Evolutionary conservation across 2,888 invertebrate genomes (phyloP), one percentile per base, ranked within the genome.

Genomic region (Anaspis maculata): DNA sequence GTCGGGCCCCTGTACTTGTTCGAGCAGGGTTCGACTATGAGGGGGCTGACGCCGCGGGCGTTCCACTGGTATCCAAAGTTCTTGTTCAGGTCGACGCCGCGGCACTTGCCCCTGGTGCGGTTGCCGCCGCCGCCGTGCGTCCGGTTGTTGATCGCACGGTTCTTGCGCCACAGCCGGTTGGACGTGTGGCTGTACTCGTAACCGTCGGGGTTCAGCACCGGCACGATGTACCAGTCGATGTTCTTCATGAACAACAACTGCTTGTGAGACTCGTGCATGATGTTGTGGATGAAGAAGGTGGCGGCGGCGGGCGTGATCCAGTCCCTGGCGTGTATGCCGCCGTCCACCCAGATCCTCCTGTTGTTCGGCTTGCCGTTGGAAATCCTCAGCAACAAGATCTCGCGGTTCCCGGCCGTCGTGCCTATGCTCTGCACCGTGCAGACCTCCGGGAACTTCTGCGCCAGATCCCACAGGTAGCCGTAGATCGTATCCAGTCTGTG

Each of bases 271-370:
- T 77, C 79, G 46, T 79, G 76, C 2, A 77, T 76, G 28, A 88
- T 62, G 37, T 77, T 71, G 54, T 86, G 75, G 11, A 86, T 77
- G 22, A 87, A 69, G 59, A 76, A 88, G 0, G 86, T 82, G 2
- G 83, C 84, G 0, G 80, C 74, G 0, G 88, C 83, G 0, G 83
- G 79, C 25, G 83, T 80, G 51, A 89, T 85, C 88, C 88, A 95
- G 69, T 95, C 95, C 13, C 94, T 73, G 0, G 89, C 85, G 52
- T 91, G 90, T 46, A 89, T 88, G 12, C 86, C 81, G 0, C 78
- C 82, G 52, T 83, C 83, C 24, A 83, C 37, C 83, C 84, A 85
- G 7, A 85, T 69, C 1, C 78, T 79, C 1, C 69, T 66, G 34
- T 58, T 59, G 2, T 45, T 47, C 0, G 63, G 49, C 15, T 72